phyloP scores from a whole-genome alignment of 2,888 invertebrate genomes.

The Chrysomela aeneicollis region DNA sequence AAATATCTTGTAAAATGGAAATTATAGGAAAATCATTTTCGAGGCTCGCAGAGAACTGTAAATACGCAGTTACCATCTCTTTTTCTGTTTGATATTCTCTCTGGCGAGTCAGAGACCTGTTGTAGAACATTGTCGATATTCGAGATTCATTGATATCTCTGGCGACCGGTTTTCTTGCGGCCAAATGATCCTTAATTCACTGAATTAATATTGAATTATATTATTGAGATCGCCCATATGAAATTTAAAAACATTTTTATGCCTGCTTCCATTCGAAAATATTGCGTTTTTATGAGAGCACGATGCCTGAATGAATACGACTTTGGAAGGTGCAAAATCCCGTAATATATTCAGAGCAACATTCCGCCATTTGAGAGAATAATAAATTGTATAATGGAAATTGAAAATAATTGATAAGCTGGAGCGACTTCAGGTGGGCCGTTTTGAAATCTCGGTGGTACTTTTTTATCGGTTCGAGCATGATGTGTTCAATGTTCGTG shows the following conservation, averaged over 20 bases:
- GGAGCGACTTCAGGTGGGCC: constrained; percentile 24
- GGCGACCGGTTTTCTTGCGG: constrained; percentile 49
- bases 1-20: too few relatives aligned
- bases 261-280: constrained; percentile 30
- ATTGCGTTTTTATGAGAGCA: constrained; percentile 37
- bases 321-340: constrained; percentile 47
- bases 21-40: too few relatives aligned
- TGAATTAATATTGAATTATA: constrained; percentile 54
- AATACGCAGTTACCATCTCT: too few relatives aligned
- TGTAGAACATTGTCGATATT: constrained; percentile 40
- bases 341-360: constrained; percentile 35
- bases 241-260: constrained; percentile 49
- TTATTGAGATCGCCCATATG: constrained; percentile 50
- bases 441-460: constrained; percentile 16
- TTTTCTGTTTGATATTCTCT: neutral
- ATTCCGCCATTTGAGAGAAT: constrained; percentile 33
- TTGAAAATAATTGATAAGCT: constrained; percentile 32
- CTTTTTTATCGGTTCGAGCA: constrained; percentile 6
- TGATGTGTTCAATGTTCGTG: constrained; percentile 7
- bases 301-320: constrained; percentile 43
- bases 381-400: constrained; percentile 32
- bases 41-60: too few relatives aligned
- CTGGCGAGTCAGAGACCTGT: neutral
- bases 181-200: constrained; percentile 53
- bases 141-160: constrained; percentile 48